A percentile compares a stretch with the other conserved stretches of the same genome.
Conservation (phyloP, 2,888 invertebrate species). For the Drosophila eohydei region DNA sequence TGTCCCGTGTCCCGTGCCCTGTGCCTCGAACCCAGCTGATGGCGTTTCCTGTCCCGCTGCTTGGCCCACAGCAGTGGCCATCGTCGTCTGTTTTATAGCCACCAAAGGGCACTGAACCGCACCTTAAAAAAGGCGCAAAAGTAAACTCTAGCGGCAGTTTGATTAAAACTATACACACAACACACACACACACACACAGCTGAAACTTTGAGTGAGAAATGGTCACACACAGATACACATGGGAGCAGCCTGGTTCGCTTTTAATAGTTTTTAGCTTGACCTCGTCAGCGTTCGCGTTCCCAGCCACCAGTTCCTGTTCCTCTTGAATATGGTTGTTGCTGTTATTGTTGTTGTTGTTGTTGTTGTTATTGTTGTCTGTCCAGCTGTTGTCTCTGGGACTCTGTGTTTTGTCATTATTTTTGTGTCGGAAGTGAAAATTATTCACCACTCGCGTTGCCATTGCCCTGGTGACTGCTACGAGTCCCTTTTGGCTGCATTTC, state of each 20-base stretch:
- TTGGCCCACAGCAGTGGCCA: slow-evolving; percentile 45
- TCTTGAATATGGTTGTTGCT: slow-evolving; percentile 8
- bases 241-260: slow-evolving; percentile 72
- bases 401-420: slow-evolving; percentile 64
- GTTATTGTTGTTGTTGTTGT: slow-evolving; percentile 20
- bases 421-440: slow-evolving; percentile 79
- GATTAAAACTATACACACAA: slow-evolving; percentile 68
- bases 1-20: not conserved
- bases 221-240: slow-evolving; percentile 64
- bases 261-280: slow-evolving; percentile 79
- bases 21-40: slow-evolving; percentile 57
- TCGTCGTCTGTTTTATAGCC: slow-evolving; percentile 68
- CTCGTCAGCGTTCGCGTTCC: slow-evolving; percentile 68
- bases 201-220: slow-evolving; percentile 48
- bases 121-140: slow-evolving; percentile 76
- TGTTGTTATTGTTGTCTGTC: slow-evolving; percentile 14
- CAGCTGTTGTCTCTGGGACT: slow-evolving; percentile 54
- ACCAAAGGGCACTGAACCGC: slow-evolving; percentile 81
- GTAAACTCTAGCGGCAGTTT: slow-evolving; percentile 73
- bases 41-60: slow-evolving; percentile 60
- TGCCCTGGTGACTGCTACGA: slow-evolving; percentile 68
- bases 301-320: slow-evolving; percentile 34
- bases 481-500: slow-evolving; percentile 70
- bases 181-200: slow-evolving; percentile 26
- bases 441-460: slow-evolving; percentile 62